These are phyloP conservation scores for Lontra canadensis DNA, from an alignment of 2,113 vertebrate species.

Conservation along the genomic window DNA sequence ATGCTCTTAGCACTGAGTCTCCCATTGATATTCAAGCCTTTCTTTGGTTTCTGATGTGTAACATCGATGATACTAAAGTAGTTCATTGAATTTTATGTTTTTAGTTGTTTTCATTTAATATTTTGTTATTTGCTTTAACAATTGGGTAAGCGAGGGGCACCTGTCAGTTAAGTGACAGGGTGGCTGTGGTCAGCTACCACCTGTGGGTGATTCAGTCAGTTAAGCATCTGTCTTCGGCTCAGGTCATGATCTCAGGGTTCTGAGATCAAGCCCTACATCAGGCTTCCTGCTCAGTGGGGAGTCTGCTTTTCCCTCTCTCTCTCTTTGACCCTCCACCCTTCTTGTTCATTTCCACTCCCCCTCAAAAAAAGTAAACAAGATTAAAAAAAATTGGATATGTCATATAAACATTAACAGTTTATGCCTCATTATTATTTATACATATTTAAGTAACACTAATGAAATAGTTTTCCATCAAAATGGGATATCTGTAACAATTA, in stretches of 20 bases:
- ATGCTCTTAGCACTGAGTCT: background rate
- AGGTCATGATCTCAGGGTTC: no score
- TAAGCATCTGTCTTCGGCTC: no score
- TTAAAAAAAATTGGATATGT: background rate
- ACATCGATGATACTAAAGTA: background rate
- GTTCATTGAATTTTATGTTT: background rate
- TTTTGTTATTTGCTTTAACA: background rate
- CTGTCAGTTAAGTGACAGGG: no score
- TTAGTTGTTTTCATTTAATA: background rate
- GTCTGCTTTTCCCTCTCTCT: no score
- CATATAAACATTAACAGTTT: background rate
- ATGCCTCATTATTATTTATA: background rate
- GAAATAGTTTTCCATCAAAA: background rate
- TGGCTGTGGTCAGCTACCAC: no score
- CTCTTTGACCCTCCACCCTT: no score
- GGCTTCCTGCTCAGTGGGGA: no score
- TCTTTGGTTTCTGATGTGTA: background rate
- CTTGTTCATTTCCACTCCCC: no score
- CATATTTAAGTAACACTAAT: background rate
- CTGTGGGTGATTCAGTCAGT: no score
- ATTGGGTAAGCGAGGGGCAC: no score
- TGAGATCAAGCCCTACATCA: no score
- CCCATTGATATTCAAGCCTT: background rate
- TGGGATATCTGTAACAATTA: background rate
- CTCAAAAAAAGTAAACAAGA: no score